Evolutionary conservation across 2,888 invertebrate genomes (phyloP), one percentile per base, ranked within the genome.

Genomic region (Sinodicranocentrus sp.): DNA sequence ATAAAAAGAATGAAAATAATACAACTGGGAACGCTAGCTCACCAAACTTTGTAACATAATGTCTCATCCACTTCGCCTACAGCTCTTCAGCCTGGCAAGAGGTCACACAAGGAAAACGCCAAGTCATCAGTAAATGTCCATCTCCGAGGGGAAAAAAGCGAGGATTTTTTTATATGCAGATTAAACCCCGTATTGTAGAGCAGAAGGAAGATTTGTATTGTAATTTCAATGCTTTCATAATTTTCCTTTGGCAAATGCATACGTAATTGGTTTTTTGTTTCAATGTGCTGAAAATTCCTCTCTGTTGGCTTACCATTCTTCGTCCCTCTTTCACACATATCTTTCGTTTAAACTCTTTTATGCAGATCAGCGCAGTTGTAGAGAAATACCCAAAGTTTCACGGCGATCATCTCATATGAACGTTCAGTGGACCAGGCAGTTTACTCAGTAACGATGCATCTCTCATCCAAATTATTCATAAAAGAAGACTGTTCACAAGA

Each of bases 201-300:
- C 57, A 57, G 57, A 21, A 25, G 25, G 6, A 52, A 3, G 3
- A 21, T 57, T 57, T 57, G 57, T 39, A 39, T 63, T 52, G 73
- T 6, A 59, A 59, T 59, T 2, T 8, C 48, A 15, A 10, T 78
- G n/a, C 44, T 21, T 68, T 78, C 68, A 78, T 78, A 70, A 78
- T 70, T 78, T 78, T 54, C 78, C 78, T 78, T 78, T 78, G 68
- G 78, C 78, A 78, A 78, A 78, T 78, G 78, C 70, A 78, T 78
- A 59, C 39, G 61, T 78, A 78, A 78, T 78, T 78, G 78, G 78
- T 78, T 78, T 78, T 78, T 78, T 78, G 68, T 70, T 70, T 61
- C 59, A 13, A 15, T 63, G 26, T 54, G 70, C 54, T 33, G 70
- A 71, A 71, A 71, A 17, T 52, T 52, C 19, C 25, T 68, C 25